Conservation (phyloP, 2,888 invertebrate species). For the Drosophila algonquin region DNA sequence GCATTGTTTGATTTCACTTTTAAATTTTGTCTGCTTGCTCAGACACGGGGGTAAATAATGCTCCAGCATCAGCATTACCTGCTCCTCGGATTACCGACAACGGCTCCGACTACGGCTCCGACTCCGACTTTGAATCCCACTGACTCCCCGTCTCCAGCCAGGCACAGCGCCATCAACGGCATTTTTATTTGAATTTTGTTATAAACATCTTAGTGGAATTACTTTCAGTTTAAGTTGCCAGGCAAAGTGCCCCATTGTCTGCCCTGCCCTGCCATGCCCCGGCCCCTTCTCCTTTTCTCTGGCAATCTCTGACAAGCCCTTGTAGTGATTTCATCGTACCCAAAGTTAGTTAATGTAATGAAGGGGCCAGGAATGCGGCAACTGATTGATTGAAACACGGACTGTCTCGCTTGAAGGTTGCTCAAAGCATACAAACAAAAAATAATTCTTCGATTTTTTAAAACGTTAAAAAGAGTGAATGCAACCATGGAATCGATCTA, state of each 20-base stretch:
- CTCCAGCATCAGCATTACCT: conserved; percentile 26
- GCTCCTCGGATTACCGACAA: too few species aligned
- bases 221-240: conserved; percentile 72
- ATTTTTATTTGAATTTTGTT: conserved; percentile 69
- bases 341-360: not conserved
- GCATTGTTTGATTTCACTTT: conserved; percentile 78
- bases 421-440: too few species aligned
- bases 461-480: too few species aligned
- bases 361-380: not conserved
- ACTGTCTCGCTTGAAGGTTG: too few species aligned
- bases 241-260: conserved; percentile 18
- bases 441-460: not conserved
- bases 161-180: conserved; percentile 13
- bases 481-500: too few species aligned
- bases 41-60: conserved; percentile 50
- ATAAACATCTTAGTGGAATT: conserved; percentile 74
- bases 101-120: too few species aligned
- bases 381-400: too few species aligned
- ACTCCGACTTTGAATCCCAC: too few species aligned
- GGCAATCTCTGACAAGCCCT: not conserved
- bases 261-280: not conserved
- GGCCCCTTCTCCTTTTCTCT: not conserved
- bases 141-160: conserved; percentile 12
- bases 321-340: not conserved
- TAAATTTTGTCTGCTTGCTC: conserved; percentile 65